These are phyloP conservation scores for Toxostoma redivivum DNA, from an alignment of 2,113 vertebrate genomes.

Conservation along the genomic window DNA sequence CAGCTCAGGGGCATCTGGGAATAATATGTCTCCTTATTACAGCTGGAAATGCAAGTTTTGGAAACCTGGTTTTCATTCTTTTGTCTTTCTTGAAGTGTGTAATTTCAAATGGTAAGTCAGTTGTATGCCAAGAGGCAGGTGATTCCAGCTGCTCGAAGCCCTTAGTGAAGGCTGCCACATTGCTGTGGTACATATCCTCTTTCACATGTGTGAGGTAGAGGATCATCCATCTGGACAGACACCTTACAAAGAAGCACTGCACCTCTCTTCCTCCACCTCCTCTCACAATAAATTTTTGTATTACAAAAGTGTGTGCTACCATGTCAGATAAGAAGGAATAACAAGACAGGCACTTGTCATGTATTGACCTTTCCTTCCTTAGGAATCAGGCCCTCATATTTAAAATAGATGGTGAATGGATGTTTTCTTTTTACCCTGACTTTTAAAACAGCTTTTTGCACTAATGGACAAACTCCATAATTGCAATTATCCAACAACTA, in stretches of 20 bases:
- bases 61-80: neutral
- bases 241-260: rapidly evolving
- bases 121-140: neutral
- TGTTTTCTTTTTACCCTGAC: neutral
- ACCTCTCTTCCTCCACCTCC: neutral
- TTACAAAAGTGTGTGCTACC: neutral
- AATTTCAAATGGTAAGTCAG: neutral
- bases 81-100: neutral
- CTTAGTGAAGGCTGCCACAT: rapidly evolving
- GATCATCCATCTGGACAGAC: neutral
- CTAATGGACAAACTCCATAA: neutral
- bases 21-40: neutral
- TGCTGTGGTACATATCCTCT: neutral
- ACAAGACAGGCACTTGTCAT: neutral
- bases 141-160: neutral
- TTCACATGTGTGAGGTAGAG: rapidly evolving
- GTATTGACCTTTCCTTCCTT: neutral
- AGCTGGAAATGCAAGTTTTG: neutral
- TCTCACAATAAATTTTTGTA: neutral
- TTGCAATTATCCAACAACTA: neutral
- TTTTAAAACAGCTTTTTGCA: neutral
- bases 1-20: neutral
- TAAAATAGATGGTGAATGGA: neutral
- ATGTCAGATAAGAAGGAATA: neutral
- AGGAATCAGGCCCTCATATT: neutral